phyloP scores from a whole-genome alignment of 2,888 invertebrate species.

The Glaucopsyche alexis region DNA sequence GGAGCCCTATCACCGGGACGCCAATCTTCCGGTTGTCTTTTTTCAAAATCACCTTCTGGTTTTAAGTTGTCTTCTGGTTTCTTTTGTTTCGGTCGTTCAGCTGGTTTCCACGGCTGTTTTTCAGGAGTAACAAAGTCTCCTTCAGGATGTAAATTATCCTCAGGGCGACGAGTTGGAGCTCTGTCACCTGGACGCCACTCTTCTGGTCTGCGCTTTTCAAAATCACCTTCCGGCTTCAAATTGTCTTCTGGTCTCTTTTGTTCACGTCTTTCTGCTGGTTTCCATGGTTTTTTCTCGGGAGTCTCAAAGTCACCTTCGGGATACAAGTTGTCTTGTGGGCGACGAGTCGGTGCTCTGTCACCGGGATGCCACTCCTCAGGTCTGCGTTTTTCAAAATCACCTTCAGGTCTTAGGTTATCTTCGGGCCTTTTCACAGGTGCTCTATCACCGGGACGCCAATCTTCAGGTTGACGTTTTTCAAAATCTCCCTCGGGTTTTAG shows the following conservation, averaged over 20 bases:
- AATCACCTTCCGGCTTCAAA: constrained; percentile 74
- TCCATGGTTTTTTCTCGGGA: constrained; percentile 57
- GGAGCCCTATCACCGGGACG: constrained; percentile 70
- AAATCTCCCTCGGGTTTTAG: constrained; percentile 78
- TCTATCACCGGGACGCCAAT: constrained; percentile 73
- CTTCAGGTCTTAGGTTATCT: constrained; percentile 77
- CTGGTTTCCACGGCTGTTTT: constrained; percentile 74
- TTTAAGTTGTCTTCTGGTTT: constrained; percentile 48
- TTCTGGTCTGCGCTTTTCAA: constrained; percentile 66
- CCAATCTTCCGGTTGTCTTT: constrained; percentile 58
- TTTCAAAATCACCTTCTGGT: constrained; percentile 73
- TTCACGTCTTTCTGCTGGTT: constrained; percentile 62
- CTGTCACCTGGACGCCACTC: constrained; percentile 75
- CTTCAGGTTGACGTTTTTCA: constrained; percentile 54
- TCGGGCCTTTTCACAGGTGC: constrained; percentile 62
- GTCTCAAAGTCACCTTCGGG: constrained; percentile 77
- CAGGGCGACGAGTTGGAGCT: constrained; percentile 60
- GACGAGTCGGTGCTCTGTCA: constrained; percentile 32
- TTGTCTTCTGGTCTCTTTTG: constrained; percentile 66
- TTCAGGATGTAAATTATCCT: constrained; percentile 77
- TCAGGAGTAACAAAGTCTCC: constrained; percentile 56
- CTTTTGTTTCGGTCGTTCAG: constrained; percentile 52
- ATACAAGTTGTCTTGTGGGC: constrained; percentile 58
- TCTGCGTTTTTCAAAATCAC: constrained; percentile 59
- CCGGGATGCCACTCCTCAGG: constrained; percentile 63